Evolutionary conservation across 2,113 vertebrate genomes (phyloP), one percentile per base, ranked within the genome.

Genomic region (Protobothrops flavoviridis): DNA sequence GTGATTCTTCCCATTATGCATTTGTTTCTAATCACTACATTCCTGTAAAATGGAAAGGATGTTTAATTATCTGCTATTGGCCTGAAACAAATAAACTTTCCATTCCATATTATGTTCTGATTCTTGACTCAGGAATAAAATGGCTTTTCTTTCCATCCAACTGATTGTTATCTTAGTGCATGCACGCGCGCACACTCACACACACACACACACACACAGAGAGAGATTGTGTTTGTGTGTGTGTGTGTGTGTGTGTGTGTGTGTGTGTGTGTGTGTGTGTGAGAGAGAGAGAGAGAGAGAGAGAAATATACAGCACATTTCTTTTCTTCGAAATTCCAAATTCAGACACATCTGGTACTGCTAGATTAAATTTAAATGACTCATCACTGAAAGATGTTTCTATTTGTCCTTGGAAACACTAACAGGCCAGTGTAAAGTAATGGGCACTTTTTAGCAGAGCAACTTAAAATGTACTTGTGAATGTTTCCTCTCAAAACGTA

Each of bases 11-110:
- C 89, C 89, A 90, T 90, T 90, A 87, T 53, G 89, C 61, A 93
- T 86, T 90, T 93, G 87, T 93, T 56, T 90, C n/a, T 87, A 87
- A 93, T 93, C 92, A 90, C 48, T 13, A 93, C 87, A 90, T 81
- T 59, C 56, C 56, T 93, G 48, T 87, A 81, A 87, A 90, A 64
- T 48, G 17, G 43, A 56, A 43, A 90, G 53, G 45, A 43, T 87
- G 56, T 61, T 81, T 90, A 93, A 93, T 90, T 64, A 93, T 48
- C 81, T 45, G 53, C 61, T 85, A 64, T 90, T 90, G 56, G 74
- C 81, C 53, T 64, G 56, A 87, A 90, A 61, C 53, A 93, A 86
- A 61, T n/a, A n/a, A n/a, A 87, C n/a, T 64, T 87, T 90, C 86
- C 45, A n/a, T 90, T 29, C 91, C 11, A 91, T 15, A 59, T 5